phyloP scores from a whole-genome alignment of 2,888 invertebrate species.

The Halictus ligatus region DNA sequence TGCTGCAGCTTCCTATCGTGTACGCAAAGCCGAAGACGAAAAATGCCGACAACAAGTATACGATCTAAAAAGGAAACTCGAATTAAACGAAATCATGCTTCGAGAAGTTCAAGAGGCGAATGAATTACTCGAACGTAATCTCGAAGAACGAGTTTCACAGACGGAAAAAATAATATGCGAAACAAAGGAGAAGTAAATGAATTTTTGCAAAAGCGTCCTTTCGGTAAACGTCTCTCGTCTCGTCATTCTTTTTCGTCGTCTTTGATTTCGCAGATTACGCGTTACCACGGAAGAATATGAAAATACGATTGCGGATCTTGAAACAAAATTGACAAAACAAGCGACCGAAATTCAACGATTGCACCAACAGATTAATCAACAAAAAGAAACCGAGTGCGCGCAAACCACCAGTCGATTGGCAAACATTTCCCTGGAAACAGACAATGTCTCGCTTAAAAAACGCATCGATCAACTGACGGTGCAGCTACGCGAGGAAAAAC shows the following conservation, averaged over 20 bases:
- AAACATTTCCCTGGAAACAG: conserved; percentile 26
- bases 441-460: conserved; percentile 40
- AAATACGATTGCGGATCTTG: conserved; percentile 36
- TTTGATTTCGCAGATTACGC: conserved; percentile 37
- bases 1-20: conserved; percentile 7
- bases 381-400: conserved; percentile 10
- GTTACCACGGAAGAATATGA: conserved; percentile 35
- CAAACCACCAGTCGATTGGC: background rate
- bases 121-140: conserved; percentile 63
- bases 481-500: conserved; percentile 53
- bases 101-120: conserved; percentile 68
- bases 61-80: conserved; percentile 66
- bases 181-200: conserved; percentile 56
- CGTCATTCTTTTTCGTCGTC: background rate
- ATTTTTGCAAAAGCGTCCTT: background rate
- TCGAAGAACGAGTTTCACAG: conserved; percentile 25
- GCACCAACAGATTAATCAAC: conserved; percentile 44
- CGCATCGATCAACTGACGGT: conserved; percentile 52
- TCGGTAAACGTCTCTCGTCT: conserved; percentile 2
- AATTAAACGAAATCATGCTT: conserved; percentile 60
- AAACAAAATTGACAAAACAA: conserved; percentile 15
- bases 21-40: conserved; percentile 61
- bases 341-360: conserved; percentile 40
- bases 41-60: conserved; percentile 70
- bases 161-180: conserved; percentile 26